Percentiles rank a stretch among this genome's conserved stretches.
phyloP scores from a whole-genome alignment of 2,113 vertebrate species.

The human (Homo sapiens) region DNA sequence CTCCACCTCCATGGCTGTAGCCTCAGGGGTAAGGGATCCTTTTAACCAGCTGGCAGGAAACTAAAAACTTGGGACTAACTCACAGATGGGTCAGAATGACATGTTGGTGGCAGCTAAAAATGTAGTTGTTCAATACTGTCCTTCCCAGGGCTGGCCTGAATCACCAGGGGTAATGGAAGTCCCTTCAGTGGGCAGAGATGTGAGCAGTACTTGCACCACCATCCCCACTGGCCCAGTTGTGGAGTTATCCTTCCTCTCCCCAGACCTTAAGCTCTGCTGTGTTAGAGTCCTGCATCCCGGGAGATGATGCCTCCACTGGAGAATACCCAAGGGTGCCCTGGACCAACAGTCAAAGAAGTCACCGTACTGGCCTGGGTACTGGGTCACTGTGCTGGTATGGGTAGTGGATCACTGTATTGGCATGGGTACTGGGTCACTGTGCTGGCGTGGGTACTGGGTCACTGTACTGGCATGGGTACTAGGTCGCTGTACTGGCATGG shows the following conservation, averaged over 20 bases:
- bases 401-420: no score
- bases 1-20: not conserved
- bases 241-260: not conserved
- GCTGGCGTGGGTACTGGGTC: no score
- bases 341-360: not conserved
- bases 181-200: not conserved
- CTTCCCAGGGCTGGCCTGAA: not conserved
- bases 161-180: not conserved
- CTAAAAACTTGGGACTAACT: not conserved
- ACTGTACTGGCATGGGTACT: no score
- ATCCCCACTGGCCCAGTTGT: not conserved
- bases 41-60: not conserved
- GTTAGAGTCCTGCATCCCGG: not conserved
- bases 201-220: not conserved
- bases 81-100: no score
- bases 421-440: no score
- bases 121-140: not conserved
- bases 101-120: not conserved
- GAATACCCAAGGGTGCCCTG: not conserved
- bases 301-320: not conserved
- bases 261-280: not conserved
- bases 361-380: not conserved
- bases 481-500: no score
- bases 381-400: not conserved
- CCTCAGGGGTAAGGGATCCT: not conserved